phyloP scores from a whole-genome alignment of 2,113 vertebrate species.

The Lagopus leucura region DNA sequence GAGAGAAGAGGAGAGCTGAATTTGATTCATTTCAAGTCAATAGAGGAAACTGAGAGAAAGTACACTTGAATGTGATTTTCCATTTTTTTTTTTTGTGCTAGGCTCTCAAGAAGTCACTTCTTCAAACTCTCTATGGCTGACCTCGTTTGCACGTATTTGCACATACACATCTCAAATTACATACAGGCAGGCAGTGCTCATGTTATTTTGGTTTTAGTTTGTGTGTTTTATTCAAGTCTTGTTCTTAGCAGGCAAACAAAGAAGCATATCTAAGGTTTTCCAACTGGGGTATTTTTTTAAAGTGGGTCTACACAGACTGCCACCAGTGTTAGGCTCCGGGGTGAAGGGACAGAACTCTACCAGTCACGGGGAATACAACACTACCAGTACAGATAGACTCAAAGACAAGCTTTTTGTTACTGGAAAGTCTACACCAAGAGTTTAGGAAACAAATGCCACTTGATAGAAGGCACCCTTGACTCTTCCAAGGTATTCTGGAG shows the following conservation, averaged over 20 bases:
- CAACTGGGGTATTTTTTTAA: not conserved
- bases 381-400: constrained; percentile 56
- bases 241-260: constrained; percentile 42
- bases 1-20: constrained; percentile 54
- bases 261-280: not conserved
- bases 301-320: not conserved
- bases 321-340: not conserved
- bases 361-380: constrained; percentile 57
- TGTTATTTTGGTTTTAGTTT: not conserved
- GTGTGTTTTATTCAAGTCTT: not conserved
- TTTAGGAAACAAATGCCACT: constrained; percentile 17
- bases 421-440: constrained; percentile 55
- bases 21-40: constrained; percentile 73
- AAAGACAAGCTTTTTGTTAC: constrained; percentile 41
- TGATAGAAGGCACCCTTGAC: constrained; percentile 43
- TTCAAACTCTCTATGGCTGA: constrained; percentile 34
- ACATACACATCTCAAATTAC: constrained; percentile 51
- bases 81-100: constrained; percentile 44
- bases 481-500: constrained; percentile 13
- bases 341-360: constrained; percentile 16
- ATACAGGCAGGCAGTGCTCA: constrained; percentile 32
- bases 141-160: constrained; percentile 60
- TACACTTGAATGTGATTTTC: constrained; percentile 57
- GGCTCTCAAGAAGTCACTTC: constrained; percentile 70
- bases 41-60: constrained; percentile 55